phyloP scores from a whole-genome alignment of 1,140 invertebrate species.

The Pinna nobilis region DNA sequence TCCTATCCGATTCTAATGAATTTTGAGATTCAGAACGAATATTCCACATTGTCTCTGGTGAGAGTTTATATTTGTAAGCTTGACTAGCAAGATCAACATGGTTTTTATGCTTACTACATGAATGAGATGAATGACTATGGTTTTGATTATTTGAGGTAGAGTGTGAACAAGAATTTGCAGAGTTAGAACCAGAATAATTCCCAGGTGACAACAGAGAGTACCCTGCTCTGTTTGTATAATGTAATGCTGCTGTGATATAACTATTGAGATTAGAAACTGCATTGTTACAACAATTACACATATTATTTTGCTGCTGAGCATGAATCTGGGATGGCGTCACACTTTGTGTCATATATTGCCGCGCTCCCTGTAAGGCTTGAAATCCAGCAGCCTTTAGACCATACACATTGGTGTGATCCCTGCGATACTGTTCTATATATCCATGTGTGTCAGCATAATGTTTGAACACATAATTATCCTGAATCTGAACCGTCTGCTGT shows the following conservation, averaged over 20 bases:
- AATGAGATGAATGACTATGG: conserved; percentile 8
- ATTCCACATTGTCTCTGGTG: conserved; percentile 15
- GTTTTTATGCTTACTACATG: conserved; percentile 36
- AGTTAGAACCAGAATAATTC: background rate
- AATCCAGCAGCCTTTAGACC: conserved; percentile 15
- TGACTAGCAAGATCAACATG: conserved; percentile 28
- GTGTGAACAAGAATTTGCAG: background rate
- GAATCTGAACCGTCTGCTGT: conserved; percentile 33
- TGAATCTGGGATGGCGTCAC: conserved; percentile 1
- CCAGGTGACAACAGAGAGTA: background rate
- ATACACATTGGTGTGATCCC: conserved; percentile 47
- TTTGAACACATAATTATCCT: conserved; percentile 58
- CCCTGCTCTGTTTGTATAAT: conserved; percentile 28
- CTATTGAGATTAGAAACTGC: conserved; percentile 2
- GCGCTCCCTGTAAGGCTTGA: background rate
- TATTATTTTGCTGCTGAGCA: conserved; percentile 8
- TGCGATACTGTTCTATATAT: conserved; percentile 68
- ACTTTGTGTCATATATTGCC: background rate
- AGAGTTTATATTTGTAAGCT: conserved; percentile 38
- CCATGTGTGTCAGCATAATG: conserved; percentile 58
- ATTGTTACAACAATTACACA: conserved; percentile 5
- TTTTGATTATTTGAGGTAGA: background rate
- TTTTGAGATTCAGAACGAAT: conserved; percentile 32
- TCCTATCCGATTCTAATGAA: conserved; percentile 23
- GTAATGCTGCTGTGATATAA: conserved; percentile 23